Evolutionary conservation across 2,797 vertebrate species (phyloP), one percentile per base, ranked within the genome.

Genomic region (Paratrypauchen microcephalus): DNA sequence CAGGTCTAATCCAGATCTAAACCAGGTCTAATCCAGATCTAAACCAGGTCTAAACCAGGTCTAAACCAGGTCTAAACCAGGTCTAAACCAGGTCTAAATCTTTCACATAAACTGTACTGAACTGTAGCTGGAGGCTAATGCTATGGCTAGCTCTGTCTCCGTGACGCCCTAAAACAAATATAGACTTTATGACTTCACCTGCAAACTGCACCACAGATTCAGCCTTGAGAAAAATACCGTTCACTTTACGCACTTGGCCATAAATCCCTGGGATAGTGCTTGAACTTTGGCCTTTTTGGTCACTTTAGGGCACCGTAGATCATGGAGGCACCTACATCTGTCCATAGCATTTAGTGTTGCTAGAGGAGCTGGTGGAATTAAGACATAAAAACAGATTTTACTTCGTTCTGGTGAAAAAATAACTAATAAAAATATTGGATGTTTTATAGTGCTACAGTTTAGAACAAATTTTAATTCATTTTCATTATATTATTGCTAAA

Each of bases 311-410:
- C 79, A 54, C 79, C 70, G 71, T 80, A 77, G 83, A 83, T 82
- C 87, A 80, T 58, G 32, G 41, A 56, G 26, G 32, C 66, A 66
- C 74, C 63, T 66, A 60, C 41, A 56, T 56, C 21, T 56, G 54
- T 26, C 54, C 3, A 24, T 3, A 63, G 47, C 66, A 56, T 30
- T 56, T 45, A 56, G 15, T 57, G 54, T 71, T 80, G 77, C 84
- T 56, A 56, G 39, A 73, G 85, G 86, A 84, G 83, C 87, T 91
- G 86, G 5, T 13, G 39, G 39, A 41, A 41, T 41, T 41, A 13
- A 52, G 77, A 75, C 89, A 91, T 92, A 88, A 92, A 88, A 23
- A 61, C 88, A 92, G 93, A 93, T 88, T 86, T 86, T 58, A 56
- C 85, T 86, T 90, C 83, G 80, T 87, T 86, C 69, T 19, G 72